Base-by-base conservation (phyloP, 2,888 invertebrate species). In the Drosophila trichaetosa region DNA sequence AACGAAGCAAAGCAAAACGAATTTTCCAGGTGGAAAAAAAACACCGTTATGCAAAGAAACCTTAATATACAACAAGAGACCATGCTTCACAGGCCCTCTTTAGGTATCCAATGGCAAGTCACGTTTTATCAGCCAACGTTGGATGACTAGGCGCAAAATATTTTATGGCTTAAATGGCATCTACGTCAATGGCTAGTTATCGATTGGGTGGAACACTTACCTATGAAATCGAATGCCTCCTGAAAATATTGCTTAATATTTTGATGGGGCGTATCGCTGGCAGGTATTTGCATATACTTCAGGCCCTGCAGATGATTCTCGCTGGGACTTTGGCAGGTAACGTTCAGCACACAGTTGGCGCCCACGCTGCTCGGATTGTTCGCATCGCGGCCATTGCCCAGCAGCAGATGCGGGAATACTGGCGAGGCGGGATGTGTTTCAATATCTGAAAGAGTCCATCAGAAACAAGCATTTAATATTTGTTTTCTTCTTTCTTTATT, bases 161-260 rank as follows among this genome's bases (percentile, higher is more conserved):
- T 31, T 29, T 16, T 31, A 24, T 38, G 57, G 21, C 27, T n/a
- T 18, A 46, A 46, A 46, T 24, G 13, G 16, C 7, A 24, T 16
- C n/a, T 13, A 38, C 11, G 54, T 40, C 40, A 59, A 33, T 60
- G 31, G 38, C 16, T 51, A 46, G 34, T 52, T 67, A 73, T 73
- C 56, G 79, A 60, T 77, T 40, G 21, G 18, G 18, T 36, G 11
- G 6, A 10, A 92, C 46, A 24, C 96, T 95, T 93, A 97, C 97
- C 97, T 90, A 97, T 97, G 93, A 97, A 97, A 91, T 96, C 95
- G 93, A 96, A 96, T 87, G 97, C 96, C 93, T 97, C 96, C 91
- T 97, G 96, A 94, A 97, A 97, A 94, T 97, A 97, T 94, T 97
- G 97, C 90, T 96, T 96, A 73, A 97, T 95, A 94, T 97, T 97